Conservation (phyloP, 2,888 invertebrate genomes). For the Seira musarum region DNA sequence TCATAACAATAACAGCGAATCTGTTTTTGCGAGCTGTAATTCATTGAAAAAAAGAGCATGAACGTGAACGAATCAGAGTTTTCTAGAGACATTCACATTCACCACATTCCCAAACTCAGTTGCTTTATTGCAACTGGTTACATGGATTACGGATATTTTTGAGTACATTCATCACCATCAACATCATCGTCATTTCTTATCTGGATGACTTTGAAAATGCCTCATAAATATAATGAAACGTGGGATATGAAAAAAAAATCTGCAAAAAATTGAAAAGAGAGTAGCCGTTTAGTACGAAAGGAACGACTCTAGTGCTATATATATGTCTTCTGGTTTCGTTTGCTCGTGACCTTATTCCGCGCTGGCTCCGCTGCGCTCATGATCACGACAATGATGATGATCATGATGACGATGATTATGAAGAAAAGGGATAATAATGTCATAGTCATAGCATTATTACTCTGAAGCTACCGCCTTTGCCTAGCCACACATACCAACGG, state of each 20-base stretch:
- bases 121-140: slow-evolving; percentile 44
- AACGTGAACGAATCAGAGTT: neutral
- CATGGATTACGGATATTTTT: neutral
- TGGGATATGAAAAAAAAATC: neutral
- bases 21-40: neutral
- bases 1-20: slow-evolving; percentile 15
- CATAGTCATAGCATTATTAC: neutral
- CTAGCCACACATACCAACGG: neutral
- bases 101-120: too few relatives aligned
- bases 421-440: neutral
- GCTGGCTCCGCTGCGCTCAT: neutral
- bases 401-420: neutral
- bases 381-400: too few relatives aligned
- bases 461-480: neutral
- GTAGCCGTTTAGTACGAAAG: neutral
- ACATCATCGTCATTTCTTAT: neutral
- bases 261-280: neutral
- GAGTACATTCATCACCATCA: neutral
- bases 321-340: too few relatives aligned
- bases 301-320: too few relatives aligned
- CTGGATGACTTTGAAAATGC: slow-evolving; percentile 31
- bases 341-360: slow-evolving; percentile 18
- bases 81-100: too few relatives aligned
- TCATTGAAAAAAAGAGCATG: neutral
- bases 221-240: neutral